Evolutionary conservation across 2,113 vertebrate species (phyloP).

Genomic region (Megalops atlanticus): DNA sequence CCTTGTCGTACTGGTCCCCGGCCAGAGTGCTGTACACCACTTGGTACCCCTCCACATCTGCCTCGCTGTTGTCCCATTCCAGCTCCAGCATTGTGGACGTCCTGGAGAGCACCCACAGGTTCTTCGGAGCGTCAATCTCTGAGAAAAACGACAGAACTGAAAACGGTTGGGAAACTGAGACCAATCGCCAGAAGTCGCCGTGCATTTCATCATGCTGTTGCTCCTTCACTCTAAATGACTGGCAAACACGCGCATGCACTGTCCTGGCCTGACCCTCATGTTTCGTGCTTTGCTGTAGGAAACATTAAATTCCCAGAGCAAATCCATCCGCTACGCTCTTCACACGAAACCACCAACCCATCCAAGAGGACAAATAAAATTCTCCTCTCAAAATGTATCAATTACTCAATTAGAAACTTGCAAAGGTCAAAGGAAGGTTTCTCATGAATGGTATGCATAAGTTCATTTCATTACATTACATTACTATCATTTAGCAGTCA

Average conservation of each 20-base stretch:
- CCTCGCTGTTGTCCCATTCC: slow-evolving; percentile 97
- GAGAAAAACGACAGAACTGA: slow-evolving; percentile 72
- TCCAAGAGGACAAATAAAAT: neutral
- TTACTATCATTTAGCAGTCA: too few species aligned
- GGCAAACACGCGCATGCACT: neutral
- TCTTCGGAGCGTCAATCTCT: slow-evolving; percentile 97
- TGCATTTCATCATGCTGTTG: neutral
- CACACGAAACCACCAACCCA: neutral
- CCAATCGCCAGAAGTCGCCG: slow-evolving; percentile 53
- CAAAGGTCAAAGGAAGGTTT: neutral
- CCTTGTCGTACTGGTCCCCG: slow-evolving; percentile 90
- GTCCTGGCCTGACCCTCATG: neutral
- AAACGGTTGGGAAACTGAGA: slow-evolving; percentile 69
- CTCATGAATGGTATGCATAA: neutral
- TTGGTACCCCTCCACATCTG: slow-evolving; percentile 84
- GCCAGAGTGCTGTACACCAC: slow-evolving; percentile 95
- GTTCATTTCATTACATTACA: too few species aligned
- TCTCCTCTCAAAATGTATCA: neutral
- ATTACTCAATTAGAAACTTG: neutral
- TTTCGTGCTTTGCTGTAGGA: neutral
- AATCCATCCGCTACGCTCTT: neutral
- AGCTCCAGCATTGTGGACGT: slow-evolving; percentile 83
- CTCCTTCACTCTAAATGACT: too few species aligned
- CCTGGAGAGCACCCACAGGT: slow-evolving; percentile 81
- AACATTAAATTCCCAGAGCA: neutral